These are phyloP conservation scores for Conops quadrifasciatus DNA, from an alignment of 2,888 invertebrate genomes.

Conservation along the genomic window DNA sequence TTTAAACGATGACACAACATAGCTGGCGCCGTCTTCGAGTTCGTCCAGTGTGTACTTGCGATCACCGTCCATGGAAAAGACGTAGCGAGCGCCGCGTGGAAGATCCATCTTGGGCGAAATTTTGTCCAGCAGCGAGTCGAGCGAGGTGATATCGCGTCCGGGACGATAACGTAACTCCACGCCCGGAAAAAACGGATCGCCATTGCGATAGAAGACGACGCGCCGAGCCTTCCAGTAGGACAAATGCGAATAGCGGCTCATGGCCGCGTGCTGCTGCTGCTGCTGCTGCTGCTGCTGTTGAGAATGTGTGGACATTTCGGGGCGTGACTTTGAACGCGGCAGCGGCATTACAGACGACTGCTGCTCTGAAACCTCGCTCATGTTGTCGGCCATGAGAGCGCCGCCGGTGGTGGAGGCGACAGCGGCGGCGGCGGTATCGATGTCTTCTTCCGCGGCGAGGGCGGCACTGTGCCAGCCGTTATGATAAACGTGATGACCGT, in stretches of 20 bases:
- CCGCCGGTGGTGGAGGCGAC: slow-evolving; percentile 34
- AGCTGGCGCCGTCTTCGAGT: slow-evolving; percentile 88
- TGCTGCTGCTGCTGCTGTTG: slow-evolving; percentile 59
- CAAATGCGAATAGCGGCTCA: slow-evolving; percentile 76
- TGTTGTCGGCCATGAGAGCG: slow-evolving; percentile 64
- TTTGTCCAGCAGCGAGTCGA: slow-evolving; percentile 87
- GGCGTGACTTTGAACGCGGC: slow-evolving; percentile 63
- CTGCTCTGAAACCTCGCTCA: slow-evolving; percentile 70
- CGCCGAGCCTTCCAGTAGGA: slow-evolving; percentile 88
- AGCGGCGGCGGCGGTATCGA: slow-evolving; percentile 37
- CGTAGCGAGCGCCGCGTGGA: slow-evolving; percentile 87
- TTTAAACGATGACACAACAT: slow-evolving; percentile 92
- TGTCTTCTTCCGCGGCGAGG: slow-evolving; percentile 31
- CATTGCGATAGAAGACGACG: slow-evolving; percentile 92
- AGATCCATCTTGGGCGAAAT: slow-evolving; percentile 87
- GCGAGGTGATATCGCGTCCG: slow-evolving; percentile 83
- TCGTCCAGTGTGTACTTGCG: slow-evolving; percentile 85
- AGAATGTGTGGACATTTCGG: slow-evolving; percentile 58
- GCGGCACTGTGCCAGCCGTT: slow-evolving; percentile 37
- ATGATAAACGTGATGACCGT: slow-evolving; percentile 9
- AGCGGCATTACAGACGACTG: slow-evolving; percentile 60
- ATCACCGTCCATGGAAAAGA: slow-evolving; percentile 92
- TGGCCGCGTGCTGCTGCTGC: slow-evolving; percentile 69
- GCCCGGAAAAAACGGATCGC: slow-evolving; percentile 91
- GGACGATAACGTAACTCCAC: slow-evolving; percentile 89